Evolutionary conservation across 2,113 vertebrate genomes (phyloP).

Genomic region (Atlantisia rogersi): DNA sequence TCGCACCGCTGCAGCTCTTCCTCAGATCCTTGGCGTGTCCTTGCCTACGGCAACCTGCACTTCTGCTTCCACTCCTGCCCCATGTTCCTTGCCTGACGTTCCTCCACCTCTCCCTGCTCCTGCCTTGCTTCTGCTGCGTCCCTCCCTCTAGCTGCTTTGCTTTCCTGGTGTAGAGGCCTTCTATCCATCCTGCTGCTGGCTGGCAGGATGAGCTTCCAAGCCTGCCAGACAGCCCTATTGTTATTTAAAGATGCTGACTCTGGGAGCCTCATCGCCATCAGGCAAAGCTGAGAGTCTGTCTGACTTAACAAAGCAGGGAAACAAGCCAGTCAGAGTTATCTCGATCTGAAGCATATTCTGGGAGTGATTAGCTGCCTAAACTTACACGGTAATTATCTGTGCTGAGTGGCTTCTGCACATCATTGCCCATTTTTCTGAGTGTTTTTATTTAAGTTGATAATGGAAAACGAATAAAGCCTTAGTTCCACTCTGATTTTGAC

Average conservation of each 20-base stretch:
- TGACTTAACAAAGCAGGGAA: slow-evolving; percentile 46
- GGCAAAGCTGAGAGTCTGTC: background rate
- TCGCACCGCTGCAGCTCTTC: fast-evolving
- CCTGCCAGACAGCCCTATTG: background rate
- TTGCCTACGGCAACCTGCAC: background rate
- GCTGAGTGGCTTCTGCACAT: slow-evolving; percentile 53
- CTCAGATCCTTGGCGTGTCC: fast-evolving
- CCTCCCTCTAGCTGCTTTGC: background rate
- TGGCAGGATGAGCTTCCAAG: background rate
- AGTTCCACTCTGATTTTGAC: slow-evolving; percentile 46
- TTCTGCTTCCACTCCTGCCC: background rate
- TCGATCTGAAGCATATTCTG: slow-evolving; percentile 30
- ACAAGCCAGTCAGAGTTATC: slow-evolving; percentile 35
- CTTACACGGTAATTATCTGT: slow-evolving; percentile 49
- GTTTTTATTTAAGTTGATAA: slow-evolving; percentile 64
- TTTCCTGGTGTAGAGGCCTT: background rate
- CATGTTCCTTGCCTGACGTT: background rate
- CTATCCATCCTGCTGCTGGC: background rate
- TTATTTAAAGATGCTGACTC: background rate
- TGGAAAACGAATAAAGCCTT: slow-evolving; percentile 46
- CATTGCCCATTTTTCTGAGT: slow-evolving; percentile 53
- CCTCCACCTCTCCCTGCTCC: background rate
- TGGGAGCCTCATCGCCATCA: background rate
- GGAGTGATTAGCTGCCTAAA: slow-evolving; percentile 61
- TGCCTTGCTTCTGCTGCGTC: background rate